These are phyloP conservation scores for Drosophila nikananu DNA, from an alignment of 1,140 invertebrate genomes.

Conservation along the genomic window DNA sequence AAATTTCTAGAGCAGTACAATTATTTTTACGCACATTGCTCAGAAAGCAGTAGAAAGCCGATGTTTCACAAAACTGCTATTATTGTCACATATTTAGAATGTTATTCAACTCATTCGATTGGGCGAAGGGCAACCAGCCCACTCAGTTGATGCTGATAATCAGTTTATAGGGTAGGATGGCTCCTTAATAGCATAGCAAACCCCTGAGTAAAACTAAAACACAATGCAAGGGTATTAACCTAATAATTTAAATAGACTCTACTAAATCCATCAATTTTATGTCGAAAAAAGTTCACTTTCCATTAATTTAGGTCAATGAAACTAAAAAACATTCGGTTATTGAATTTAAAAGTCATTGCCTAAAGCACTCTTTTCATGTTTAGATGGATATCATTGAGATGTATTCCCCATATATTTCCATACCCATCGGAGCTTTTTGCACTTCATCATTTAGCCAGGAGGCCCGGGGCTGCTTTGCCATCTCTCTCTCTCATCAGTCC, in stretches of 20 bases:
- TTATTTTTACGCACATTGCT: too few relatives aligned
- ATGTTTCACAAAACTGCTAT: too few relatives aligned
- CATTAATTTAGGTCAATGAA: neutral
- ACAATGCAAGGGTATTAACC: neutral
- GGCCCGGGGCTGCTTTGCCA: constrained; percentile 13
- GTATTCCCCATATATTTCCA: constrained; percentile 2
- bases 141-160: too few relatives aligned
- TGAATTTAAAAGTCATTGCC: constrained; percentile 4
- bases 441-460: constrained; percentile 22
- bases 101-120: too few relatives aligned
- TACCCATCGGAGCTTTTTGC: constrained; percentile 9
- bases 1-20: neutral
- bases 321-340: neutral
- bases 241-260: neutral
- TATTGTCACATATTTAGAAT: too few relatives aligned
- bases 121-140: too few relatives aligned
- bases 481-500: constrained; percentile 15
- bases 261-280: neutral
- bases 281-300: neutral
- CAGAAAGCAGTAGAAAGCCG: too few relatives aligned
- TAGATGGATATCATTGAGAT: constrained; percentile 10
- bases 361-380: constrained; percentile 6
- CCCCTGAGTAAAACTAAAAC: too few relatives aligned
- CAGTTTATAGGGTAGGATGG: too few relatives aligned
- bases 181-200: too few relatives aligned